Evolutionary conservation across 2,797 vertebrate genomes (phyloP).

Genomic region (Enteromius trimaculatus): DNA sequence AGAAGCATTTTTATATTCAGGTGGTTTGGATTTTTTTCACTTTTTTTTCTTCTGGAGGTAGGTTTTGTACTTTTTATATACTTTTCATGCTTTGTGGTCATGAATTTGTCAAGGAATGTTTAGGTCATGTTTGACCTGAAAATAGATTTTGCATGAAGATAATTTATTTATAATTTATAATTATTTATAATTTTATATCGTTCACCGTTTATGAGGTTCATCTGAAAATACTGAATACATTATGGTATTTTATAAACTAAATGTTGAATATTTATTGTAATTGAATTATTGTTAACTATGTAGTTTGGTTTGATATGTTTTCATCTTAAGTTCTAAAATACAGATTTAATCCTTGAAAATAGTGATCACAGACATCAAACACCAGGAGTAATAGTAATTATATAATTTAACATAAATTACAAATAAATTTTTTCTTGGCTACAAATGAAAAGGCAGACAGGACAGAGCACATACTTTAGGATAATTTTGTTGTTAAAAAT

Average conservation of each 20-base stretch:
- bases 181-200: no score
- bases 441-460: conserved; percentile 50
- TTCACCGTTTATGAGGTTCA: neutral
- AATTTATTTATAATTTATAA: no score
- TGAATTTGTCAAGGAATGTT: neutral
- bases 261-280: neutral
- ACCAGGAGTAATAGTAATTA: neutral
- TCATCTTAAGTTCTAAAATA: neutral
- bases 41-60: conserved; percentile 66
- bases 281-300: neutral
- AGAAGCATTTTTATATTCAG: conserved; percentile 27
- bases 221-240: neutral
- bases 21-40: conserved; percentile 46
- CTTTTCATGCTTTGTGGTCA: neutral
- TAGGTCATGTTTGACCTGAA: neutral
- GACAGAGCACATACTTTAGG: conserved; percentile 22
- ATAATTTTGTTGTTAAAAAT: neutral
- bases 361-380: neutral
- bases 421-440: conserved; percentile 33
- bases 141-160: neutral
- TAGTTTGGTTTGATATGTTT: neutral
- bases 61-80: conserved; percentile 52
- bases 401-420: neutral
- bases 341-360: neutral
- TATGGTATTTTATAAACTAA: neutral